phyloP scores from a whole-genome alignment of 1,140 invertebrate species.

The Cheumatopsyche charites region DNA sequence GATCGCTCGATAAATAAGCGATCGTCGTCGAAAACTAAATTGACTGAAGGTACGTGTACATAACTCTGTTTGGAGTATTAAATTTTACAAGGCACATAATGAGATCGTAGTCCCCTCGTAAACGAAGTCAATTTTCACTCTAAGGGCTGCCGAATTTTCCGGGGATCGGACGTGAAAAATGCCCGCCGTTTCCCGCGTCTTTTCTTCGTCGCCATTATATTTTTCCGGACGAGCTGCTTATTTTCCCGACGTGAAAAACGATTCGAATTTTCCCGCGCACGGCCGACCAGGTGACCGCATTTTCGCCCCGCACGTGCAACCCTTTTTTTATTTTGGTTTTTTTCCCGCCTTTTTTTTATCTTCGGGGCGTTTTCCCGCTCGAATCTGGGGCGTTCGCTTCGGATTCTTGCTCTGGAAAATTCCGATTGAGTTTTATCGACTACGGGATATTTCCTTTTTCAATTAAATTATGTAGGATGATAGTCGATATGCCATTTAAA shows the following conservation, averaged over 20 bases:
- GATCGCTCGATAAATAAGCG: too few relatives aligned
- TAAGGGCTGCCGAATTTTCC: not conserved
- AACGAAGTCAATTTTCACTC: constrained; percentile 18
- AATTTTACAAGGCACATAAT: constrained; percentile 12
- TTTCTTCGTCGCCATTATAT: constrained; percentile 8
- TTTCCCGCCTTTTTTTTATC: not conserved
- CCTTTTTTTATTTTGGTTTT: not conserved
- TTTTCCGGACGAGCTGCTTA: not conserved
- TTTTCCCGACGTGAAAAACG: not conserved
- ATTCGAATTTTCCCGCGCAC: constrained; percentile 14
- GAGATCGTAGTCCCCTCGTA: not conserved
- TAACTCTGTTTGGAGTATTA: constrained; percentile 9
- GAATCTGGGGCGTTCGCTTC: not conserved
- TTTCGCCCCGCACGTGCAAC: not conserved
- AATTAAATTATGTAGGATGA: too few relatives aligned
- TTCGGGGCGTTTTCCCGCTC: not conserved
- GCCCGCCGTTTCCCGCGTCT: too few relatives aligned
- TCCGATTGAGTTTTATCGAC: not conserved
- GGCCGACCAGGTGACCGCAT: constrained; percentile 17
- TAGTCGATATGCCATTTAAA: too few relatives aligned
- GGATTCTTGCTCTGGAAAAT: not conserved
- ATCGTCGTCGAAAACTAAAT: too few relatives aligned
- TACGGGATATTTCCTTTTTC: too few relatives aligned
- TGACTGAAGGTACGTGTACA: not conserved
- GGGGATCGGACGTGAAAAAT: not conserved